These are phyloP conservation scores for Neodontobutis hainanensis DNA, from an alignment of 2,113 vertebrate genomes.

Conservation along the genomic window DNA sequence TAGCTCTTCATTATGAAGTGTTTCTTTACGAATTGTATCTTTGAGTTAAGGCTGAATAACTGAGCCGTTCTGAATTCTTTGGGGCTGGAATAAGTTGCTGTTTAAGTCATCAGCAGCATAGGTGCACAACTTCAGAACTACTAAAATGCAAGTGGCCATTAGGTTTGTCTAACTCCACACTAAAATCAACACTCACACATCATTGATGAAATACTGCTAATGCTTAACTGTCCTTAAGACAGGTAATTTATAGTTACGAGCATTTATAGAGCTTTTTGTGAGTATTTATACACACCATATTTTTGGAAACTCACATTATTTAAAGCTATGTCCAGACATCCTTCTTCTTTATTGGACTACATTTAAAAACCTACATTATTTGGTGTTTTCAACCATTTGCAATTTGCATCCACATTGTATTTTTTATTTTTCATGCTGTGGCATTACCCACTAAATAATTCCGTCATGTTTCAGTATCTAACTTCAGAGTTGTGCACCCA, in stretches of 20 bases:
- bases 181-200: constrained; percentile 23
- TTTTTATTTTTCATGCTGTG: too few species aligned
- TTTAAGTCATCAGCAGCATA: constrained; percentile 34
- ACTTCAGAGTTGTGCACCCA: constrained; percentile 58
- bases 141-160: not conserved
- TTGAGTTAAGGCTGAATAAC: constrained; percentile 27
- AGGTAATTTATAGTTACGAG: constrained; percentile 48
- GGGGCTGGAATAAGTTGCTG: constrained; percentile 29
- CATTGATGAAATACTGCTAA: constrained; percentile 5
- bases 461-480: not conserved
- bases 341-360: too few species aligned
- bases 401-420: too few species aligned
- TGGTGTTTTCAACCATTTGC: too few species aligned
- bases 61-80: constrained; percentile 41
- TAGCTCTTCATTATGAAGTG: constrained; percentile 68
- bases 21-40: constrained; percentile 49
- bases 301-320: too few species aligned
- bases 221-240: constrained; percentile 25
- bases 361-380: too few species aligned
- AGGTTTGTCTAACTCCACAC: not conserved
- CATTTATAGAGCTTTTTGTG: constrained; percentile 33
- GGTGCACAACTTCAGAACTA: constrained; percentile 57
- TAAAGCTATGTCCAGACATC: too few species aligned
- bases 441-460: too few species aligned
- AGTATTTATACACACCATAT: constrained; percentile 15